These are phyloP conservation scores for Alligator sinensis DNA, from an alignment of 2,113 vertebrate species.

Conservation along the genomic window DNA sequence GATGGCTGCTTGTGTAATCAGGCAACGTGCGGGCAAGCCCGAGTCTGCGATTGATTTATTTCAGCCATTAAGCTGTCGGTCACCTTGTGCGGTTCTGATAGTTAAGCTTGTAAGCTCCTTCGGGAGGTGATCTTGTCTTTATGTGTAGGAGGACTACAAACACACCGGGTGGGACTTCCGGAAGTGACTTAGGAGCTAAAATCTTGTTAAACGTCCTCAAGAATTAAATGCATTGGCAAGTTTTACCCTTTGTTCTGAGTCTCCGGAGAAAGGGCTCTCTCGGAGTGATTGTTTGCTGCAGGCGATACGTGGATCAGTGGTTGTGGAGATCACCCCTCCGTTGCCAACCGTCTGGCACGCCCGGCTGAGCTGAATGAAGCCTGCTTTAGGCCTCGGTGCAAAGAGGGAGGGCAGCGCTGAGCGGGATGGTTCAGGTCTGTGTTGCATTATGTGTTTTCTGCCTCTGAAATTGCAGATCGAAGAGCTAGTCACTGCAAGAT, in stretches of 20 bases:
- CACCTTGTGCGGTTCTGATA: accelerated
- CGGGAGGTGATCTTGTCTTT: background rate
- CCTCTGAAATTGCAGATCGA: accelerated
- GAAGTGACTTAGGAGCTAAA: background rate
- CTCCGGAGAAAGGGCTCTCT: accelerated
- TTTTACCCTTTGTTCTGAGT: accelerated
- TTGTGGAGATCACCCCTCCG: background rate
- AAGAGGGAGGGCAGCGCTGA: accelerated
- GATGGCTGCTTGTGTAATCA: background rate
- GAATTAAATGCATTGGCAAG: background rate
- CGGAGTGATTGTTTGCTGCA: accelerated
- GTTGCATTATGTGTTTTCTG: accelerated
- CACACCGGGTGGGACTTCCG: background rate
- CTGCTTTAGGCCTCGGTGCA: background rate
- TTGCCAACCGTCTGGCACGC: accelerated
- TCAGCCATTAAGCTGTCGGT: background rate
- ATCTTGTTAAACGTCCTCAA: background rate
- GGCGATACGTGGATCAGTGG: accelerated
- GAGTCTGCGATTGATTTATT: accelerated
- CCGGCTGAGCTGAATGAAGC: accelerated
- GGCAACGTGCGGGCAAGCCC: background rate
- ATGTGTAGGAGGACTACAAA: background rate
- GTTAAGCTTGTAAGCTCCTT: accelerated
- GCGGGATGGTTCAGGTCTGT: accelerated
- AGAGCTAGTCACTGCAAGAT: accelerated